Evolutionary conservation across 2,888 invertebrate genomes (phyloP).

Genomic region (Diarsia brunnea): DNA sequence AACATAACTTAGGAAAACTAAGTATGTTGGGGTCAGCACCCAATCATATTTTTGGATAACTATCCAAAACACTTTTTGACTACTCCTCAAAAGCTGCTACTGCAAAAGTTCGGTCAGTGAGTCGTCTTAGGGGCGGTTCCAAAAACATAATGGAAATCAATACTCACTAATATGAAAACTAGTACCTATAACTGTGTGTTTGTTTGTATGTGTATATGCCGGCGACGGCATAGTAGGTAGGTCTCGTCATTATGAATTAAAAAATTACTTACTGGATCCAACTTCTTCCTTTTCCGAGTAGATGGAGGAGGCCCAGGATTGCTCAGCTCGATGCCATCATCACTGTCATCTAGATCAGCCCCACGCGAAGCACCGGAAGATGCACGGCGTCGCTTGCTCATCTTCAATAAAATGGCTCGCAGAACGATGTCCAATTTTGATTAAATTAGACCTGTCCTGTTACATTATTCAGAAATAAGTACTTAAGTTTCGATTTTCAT

Average conservation of each 20-base stretch:
- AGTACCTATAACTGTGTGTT: background rate
- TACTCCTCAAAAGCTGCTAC: background rate
- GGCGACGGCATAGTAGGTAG: conserved; percentile 1
- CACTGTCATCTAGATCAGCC: conserved; percentile 93
- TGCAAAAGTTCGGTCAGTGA: too few species aligned
- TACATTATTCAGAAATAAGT: conserved; percentile 40
- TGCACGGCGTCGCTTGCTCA: conserved; percentile 95
- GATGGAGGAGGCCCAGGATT: conserved; percentile 87
- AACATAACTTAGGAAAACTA: too few species aligned
- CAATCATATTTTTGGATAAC: background rate
- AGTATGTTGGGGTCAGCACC: too few species aligned
- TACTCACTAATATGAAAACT: background rate
- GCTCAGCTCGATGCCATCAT: conserved; percentile 90
- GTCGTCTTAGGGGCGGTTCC: too few species aligned
- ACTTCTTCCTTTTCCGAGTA: conserved; percentile 92
- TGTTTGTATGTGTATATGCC: background rate
- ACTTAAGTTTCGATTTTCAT: background rate
- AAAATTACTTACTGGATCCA: conserved; percentile 92
- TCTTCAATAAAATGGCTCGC: conserved; percentile 69
- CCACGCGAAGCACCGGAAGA: conserved; percentile 95
- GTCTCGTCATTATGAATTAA: background rate
- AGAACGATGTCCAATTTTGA: background rate
- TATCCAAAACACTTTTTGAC: background rate
- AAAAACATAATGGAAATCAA: background rate
- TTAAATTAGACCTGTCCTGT: conserved; percentile 7